Conservation (phyloP, 2,888 invertebrate genomes). For the Notodonta dromedarius region DNA sequence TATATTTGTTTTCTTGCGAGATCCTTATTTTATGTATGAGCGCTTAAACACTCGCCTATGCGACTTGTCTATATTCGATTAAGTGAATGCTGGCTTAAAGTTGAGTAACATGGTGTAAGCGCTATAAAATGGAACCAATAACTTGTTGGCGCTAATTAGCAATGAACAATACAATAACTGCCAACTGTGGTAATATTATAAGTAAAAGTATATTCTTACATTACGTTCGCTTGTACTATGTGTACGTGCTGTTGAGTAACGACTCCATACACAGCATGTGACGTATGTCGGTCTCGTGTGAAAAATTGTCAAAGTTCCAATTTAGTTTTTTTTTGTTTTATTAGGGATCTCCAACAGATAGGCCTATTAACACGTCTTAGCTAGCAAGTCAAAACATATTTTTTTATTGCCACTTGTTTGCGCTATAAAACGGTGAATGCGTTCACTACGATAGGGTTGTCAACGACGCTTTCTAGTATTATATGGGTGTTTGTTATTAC, state of each 20-base stretch:
- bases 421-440: background rate
- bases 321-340: background rate
- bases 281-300: background rate
- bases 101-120: no score
- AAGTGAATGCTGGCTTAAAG: no score
- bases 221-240: no score
- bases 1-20: slow-evolving; percentile 40
- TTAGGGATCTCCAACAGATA: background rate
- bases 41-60: background rate
- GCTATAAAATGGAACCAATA: no score
- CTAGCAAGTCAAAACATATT: background rate
- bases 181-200: no score
- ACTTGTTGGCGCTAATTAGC: no score
- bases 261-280: background rate
- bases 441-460: background rate
- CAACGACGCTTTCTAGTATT: background rate
- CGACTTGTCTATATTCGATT: no score
- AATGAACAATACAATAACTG: no score
- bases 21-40: slow-evolving; percentile 19
- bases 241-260: no score
- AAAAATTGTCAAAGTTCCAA: slow-evolving; percentile 1
- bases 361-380: slow-evolving; percentile 1
- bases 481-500: background rate
- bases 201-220: no score
- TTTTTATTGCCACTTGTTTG: slow-evolving; percentile 3